Conservation (phyloP, 2,113 vertebrate genomes). For the Mustela nigripes region DNA sequence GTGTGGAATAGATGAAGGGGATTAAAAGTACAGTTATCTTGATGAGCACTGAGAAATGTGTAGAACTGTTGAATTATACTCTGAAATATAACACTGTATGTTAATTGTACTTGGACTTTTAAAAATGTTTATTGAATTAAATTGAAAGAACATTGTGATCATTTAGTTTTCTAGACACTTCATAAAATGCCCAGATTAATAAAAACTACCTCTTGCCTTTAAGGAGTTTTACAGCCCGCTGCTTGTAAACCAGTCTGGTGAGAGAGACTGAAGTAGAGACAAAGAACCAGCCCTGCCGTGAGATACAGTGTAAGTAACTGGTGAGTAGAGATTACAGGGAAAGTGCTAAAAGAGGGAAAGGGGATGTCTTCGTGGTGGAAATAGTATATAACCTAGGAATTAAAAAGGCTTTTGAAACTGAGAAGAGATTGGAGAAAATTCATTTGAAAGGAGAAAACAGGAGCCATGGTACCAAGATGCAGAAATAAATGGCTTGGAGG, state of each 20-base stretch:
- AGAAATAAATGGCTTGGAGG: neutral
- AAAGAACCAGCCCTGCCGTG: neutral
- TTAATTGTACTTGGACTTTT: neutral
- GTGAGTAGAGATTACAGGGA: neutral
- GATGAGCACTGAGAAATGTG: neutral
- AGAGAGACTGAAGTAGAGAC: neutral
- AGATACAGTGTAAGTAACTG: neutral
- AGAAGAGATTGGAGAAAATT: neutral
- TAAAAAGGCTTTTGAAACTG: constrained; percentile 1
- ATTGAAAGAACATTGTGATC: neutral
- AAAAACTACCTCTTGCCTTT: neutral
- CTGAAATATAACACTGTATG: neutral
- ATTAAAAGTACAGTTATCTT: neutral
- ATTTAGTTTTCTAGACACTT: neutral
- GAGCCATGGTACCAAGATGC: neutral
- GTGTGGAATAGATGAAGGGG: neutral
- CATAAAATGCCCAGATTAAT: neutral
- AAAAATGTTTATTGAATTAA: neutral
- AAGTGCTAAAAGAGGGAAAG: neutral
- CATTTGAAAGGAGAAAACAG: neutral
- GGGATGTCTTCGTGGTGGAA: neutral
- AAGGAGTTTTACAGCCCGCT: neutral
- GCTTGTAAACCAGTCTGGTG: neutral
- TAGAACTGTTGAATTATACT: neutral
- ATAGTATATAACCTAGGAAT: neutral